Conservation (phyloP, 2,888 invertebrate genomes). For the Eupsilia transversa region DNA sequence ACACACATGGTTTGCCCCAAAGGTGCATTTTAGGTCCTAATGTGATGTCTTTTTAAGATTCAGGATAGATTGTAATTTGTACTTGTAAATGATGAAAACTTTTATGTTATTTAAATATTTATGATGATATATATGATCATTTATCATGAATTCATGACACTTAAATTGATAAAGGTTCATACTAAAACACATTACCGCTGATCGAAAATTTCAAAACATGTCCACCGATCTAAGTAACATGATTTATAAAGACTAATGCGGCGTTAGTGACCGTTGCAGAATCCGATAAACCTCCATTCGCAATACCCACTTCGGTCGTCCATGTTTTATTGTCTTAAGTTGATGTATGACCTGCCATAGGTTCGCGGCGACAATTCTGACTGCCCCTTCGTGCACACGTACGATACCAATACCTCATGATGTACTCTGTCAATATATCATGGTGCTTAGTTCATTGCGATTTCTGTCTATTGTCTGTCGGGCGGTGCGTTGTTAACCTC, state of each 20-base stretch:
- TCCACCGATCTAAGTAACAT: constrained; percentile 39
- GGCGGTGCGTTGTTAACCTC: constrained; percentile 2
- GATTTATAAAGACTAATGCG: constrained; percentile 63
- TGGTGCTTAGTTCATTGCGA: constrained; percentile 56
- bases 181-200: constrained; percentile 9
- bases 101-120: not conserved
- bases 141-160: too few species aligned
- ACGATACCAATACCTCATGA: constrained; percentile 56
- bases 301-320: constrained; percentile 60
- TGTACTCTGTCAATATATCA: constrained; percentile 56
- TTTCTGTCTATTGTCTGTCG: constrained; percentile 54
- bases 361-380: constrained; percentile 63
- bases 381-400: constrained; percentile 61
- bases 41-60: not conserved
- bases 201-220: constrained; percentile 35
- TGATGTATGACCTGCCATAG: constrained; percentile 66
- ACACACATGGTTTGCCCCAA: not conserved
- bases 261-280: constrained; percentile 58
- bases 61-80: not conserved
- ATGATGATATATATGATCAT: not conserved
- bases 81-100: not conserved
- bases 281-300: constrained; percentile 58
- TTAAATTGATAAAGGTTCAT: not conserved
- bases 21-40: not conserved
- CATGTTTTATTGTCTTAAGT: constrained; percentile 68